Base-by-base conservation (phyloP, 2,797 vertebrate species). In the Platalea minor region DNA sequence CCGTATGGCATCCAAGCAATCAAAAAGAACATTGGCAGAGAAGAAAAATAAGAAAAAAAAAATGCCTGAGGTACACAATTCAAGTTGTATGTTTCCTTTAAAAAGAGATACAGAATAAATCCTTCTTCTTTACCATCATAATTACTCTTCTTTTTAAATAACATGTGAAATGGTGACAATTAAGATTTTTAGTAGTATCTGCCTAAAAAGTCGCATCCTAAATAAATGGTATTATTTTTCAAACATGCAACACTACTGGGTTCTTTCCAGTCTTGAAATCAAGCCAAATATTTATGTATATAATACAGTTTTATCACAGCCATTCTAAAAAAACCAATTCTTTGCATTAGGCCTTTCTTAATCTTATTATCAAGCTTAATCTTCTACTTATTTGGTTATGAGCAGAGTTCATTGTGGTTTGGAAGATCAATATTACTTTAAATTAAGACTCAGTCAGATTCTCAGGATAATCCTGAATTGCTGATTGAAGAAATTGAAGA, bases 1-100 rank as follows among this genome's bases (percentile, higher is more conserved):
- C 50, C 45, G 14, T 57, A 80, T 51, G 59, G 56, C 80, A 93
- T 90, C 21, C 54, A 91, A 92, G 90, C 63, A 96, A 91, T 91
- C 88, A 90, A 80, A 96, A 91, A 75, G 54, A 89, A 64, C 75
- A 39, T 5, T 92, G 76, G 50, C 37, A 57, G 67, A 69, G 60
- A 87, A 72, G 39, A 85, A 85, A 84, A 92, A 54, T 33, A 41
- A 75, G 51, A 5, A 24, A 39, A 67, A 53, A 78, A 56, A 77
- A 83, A 91, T 39, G 19, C 80, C 59, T 29, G 51, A 93, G 28
- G 29, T 93, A 89, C 35, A 73, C 78, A 72, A 37, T 84, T 90
- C n/a, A 67, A 48, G 8, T 53, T 90, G 31, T 17, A 63, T 11
- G 18, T 21, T 76, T 85, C 39, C 37, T 84, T 78, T 81, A 64